phyloP scores from a whole-genome alignment of 1,140 invertebrate species.

The Drosophila baimaii region DNA sequence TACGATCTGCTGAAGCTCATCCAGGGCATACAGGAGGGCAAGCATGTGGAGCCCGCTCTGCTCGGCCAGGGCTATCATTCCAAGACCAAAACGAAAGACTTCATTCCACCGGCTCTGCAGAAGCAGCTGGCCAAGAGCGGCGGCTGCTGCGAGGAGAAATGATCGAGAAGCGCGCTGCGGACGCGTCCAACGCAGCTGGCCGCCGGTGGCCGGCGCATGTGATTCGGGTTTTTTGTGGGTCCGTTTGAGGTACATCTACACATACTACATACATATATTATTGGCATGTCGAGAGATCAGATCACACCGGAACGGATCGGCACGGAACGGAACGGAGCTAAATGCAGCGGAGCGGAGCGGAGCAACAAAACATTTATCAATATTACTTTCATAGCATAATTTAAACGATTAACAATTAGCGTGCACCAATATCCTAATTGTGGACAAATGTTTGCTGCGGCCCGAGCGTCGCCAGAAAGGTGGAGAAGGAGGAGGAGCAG shows the following conservation, averaged over 20 bases:
- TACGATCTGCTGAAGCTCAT: constrained; percentile 95
- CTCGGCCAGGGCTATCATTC: constrained; percentile 89
- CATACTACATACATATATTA: constrained; percentile 16
- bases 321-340: neutral
- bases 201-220: constrained; percentile 40
- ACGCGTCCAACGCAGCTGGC: constrained; percentile 47
- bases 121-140: constrained; percentile 80
- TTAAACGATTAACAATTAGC: constrained; percentile 62
- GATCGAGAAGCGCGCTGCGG: constrained; percentile 74
- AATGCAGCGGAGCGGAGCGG: constrained; percentile 17
- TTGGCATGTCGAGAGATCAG: constrained; percentile 23
- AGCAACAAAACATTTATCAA: constrained; percentile 68
- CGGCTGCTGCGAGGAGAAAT: constrained; percentile 81
- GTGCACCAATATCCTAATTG: constrained; percentile 53
- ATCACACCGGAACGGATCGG: constrained; percentile 15
- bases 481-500: no score
- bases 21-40: constrained; percentile 89
- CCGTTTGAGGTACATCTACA: constrained; percentile 35
- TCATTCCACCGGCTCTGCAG: constrained; percentile 87
- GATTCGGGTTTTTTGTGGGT: constrained; percentile 49
- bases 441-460: constrained; percentile 40
- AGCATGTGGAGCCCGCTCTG: constrained; percentile 89
- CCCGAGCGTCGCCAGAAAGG: constrained; percentile 11
- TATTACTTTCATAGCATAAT: constrained; percentile 77
- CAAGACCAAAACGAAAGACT: constrained; percentile 92